Conservation (phyloP, 1,140 invertebrate species). For the Drosophila pandora region DNA sequence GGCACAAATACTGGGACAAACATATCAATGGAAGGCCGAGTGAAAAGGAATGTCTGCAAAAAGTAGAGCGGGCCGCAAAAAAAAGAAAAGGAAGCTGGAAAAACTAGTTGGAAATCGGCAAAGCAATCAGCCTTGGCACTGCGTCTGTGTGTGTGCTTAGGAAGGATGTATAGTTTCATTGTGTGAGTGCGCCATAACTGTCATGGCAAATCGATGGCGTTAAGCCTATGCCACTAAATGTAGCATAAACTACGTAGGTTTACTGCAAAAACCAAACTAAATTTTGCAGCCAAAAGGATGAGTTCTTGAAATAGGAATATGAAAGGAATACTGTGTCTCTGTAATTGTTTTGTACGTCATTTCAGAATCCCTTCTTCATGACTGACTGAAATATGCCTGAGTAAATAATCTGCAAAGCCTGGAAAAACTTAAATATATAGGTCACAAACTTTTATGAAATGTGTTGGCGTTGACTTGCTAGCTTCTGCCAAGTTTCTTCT, state of each 20-base stretch:
- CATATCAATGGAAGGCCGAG: conserved; percentile 41
- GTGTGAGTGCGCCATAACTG: conserved; percentile 30
- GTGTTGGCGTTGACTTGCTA: not conserved
- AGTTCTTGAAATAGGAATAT: not conserved
- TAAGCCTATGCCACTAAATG: conserved; percentile 11
- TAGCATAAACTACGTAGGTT: not conserved
- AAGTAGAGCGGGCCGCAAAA: conserved; percentile 24
- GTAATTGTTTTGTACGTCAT: not conserved
- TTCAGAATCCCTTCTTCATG: not conserved
- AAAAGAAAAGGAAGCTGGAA: conserved; percentile 13
- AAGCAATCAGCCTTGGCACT: conserved; percentile 40
- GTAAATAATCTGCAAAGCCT: not conserved
- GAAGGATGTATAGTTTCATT: not conserved
- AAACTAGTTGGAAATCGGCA: conserved; percentile 21
- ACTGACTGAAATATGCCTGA: not conserved
- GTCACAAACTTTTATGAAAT: conserved; percentile 5
- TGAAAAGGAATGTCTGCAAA: conserved; percentile 36
- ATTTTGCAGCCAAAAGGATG: not conserved
- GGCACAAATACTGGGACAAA: conserved; percentile 10
- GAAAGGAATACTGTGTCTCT: conserved; percentile 10
- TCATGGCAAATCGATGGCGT: conserved; percentile 40
- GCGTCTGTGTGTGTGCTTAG: conserved; percentile 1
- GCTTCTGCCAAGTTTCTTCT: not conserved
- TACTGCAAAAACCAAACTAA: too few species aligned
- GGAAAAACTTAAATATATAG: not conserved